A percentile compares a stretch with the other conserved stretches of the same genome.
Evolutionary conservation across 2,888 invertebrate species (phyloP).

Genomic region (Yponomeuta evonymella): DNA sequence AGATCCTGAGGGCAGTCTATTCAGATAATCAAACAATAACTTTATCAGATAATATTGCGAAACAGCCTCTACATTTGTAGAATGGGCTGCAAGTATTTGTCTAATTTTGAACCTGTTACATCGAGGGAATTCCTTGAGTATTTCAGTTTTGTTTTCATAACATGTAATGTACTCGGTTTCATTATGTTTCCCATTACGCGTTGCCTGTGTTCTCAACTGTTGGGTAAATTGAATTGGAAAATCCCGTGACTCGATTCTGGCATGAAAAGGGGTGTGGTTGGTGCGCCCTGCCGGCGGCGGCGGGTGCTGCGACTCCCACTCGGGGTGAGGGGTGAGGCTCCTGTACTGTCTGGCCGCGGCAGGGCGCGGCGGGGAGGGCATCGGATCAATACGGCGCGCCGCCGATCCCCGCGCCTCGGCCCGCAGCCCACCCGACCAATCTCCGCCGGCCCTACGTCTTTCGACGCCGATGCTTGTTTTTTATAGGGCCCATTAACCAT

Average conservation of each 20-base stretch:
- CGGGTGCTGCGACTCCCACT: conserved; percentile 18
- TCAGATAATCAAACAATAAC: too few relatives aligned
- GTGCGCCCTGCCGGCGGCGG: conserved; percentile 47
- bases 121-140: not conserved
- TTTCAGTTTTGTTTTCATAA: conserved; percentile 4
- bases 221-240: conserved; percentile 69
- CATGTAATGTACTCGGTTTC: conserved; percentile 16
- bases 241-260: conserved; percentile 67
- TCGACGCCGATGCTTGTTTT: conserved; percentile 71
- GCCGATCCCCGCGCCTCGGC: conserved; percentile 48
- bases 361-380: conserved; percentile 29
- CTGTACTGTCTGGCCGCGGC: conserved; percentile 59
- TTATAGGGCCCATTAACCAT: conserved; percentile 68
- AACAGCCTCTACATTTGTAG: too few relatives aligned
- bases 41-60: too few relatives aligned
- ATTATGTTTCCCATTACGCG: conserved; percentile 28
- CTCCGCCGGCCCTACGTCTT: conserved; percentile 72
- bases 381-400: conserved; percentile 62
- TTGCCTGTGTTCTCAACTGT: conserved; percentile 41
- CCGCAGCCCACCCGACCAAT: conserved; percentile 52
- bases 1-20: too few relatives aligned
- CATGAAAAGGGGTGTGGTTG: conserved; percentile 72
- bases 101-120: not conserved
- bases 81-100: not conserved
- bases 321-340: conserved; percentile 46